Conservation (phyloP, 1,140 invertebrate species). For the Drosophila albomicans region DNA sequence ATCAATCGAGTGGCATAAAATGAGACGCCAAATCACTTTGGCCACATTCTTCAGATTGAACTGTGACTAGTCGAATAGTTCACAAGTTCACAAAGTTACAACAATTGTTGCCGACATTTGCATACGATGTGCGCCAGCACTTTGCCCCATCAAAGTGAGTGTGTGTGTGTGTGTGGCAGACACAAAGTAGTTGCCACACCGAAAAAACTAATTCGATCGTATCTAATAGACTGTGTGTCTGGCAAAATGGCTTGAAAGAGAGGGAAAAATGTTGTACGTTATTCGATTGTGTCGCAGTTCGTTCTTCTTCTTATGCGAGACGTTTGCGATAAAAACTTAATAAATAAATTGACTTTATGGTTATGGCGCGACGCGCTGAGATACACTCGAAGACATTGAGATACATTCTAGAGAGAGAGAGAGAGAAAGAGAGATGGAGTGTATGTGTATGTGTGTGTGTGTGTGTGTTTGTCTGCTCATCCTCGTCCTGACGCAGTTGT, state of each 20-base stretch:
- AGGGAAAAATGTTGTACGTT: background rate
- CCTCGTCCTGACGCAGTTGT: conserved; percentile 27
- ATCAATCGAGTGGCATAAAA: background rate
- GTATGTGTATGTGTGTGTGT: conserved; percentile 1
- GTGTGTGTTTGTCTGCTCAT: conserved; percentile 26
- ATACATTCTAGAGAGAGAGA: conserved; percentile 35
- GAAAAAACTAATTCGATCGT: conserved; percentile 16
- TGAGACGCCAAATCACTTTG: background rate
- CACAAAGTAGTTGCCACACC: conserved; percentile 24
- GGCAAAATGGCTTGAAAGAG: background rate
- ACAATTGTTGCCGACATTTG: conserved; percentile 15
- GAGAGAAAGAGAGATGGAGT: background rate
- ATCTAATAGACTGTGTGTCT: conserved; percentile 23
- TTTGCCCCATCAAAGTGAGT: background rate
- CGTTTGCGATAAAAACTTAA: conserved; percentile 80
- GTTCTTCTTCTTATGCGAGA: conserved; percentile 51
- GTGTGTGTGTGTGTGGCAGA: conserved; percentile 3
- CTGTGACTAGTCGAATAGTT: conserved; percentile 3
- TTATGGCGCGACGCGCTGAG: conserved; percentile 62
- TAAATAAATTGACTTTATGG: conserved; percentile 81
- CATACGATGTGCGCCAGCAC: conserved; percentile 3
- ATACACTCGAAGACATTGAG: conserved; percentile 37
- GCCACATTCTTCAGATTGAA: background rate
- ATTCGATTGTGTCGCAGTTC: conserved; percentile 12
- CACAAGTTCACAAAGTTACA: conserved; percentile 1